phyloP scores from a whole-genome alignment of 2,888 invertebrate species.

The Hemistola chrysoprasaria region DNA sequence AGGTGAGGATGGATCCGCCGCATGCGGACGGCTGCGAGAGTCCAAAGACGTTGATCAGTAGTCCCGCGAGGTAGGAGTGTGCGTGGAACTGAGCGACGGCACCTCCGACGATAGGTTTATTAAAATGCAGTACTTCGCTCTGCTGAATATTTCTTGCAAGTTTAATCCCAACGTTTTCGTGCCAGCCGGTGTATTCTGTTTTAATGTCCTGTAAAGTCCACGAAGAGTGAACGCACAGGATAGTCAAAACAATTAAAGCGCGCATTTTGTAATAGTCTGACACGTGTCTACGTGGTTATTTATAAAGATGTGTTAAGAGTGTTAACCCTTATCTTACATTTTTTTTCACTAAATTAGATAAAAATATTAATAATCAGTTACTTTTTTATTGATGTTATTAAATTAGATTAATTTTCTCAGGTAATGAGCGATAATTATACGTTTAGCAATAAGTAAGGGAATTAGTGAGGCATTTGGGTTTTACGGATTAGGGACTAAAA shows the following conservation, averaged over 20 bases:
- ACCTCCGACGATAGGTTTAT: slow-evolving; percentile 57
- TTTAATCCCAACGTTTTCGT: slow-evolving; percentile 51
- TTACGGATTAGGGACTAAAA: slow-evolving; percentile 14
- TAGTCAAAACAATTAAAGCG: slow-evolving; percentile 32
- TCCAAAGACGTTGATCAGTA: slow-evolving; percentile 55
- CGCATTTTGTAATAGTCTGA: slow-evolving; percentile 37
- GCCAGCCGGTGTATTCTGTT: slow-evolving; percentile 45
- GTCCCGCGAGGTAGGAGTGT: slow-evolving; percentile 61
- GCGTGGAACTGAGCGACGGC: slow-evolving; percentile 47
- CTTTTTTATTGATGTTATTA: slow-evolving; percentile 38
- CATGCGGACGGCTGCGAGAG: slow-evolving; percentile 50
- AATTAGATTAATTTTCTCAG: slow-evolving; percentile 33
- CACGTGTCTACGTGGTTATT: slow-evolving; percentile 14
- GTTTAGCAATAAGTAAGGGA: slow-evolving; percentile 12
- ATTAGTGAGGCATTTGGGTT: slow-evolving; percentile 8
- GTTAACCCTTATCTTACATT: slow-evolving; percentile 26
- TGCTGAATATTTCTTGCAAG: slow-evolving; percentile 49
- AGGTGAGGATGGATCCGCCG: slow-evolving; percentile 57
- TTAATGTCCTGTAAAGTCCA: slow-evolving; percentile 20
- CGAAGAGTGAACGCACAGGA: slow-evolving; percentile 32
- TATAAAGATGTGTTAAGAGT: slow-evolving; percentile 30
- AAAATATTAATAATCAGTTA: slow-evolving; percentile 33
- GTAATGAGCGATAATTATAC: slow-evolving; percentile 31
- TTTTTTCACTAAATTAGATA: slow-evolving; percentile 22
- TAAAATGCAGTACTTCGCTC: slow-evolving; percentile 35